phyloP scores from a whole-genome alignment of 2,797 vertebrate species.

The Erithacus rubecula region DNA sequence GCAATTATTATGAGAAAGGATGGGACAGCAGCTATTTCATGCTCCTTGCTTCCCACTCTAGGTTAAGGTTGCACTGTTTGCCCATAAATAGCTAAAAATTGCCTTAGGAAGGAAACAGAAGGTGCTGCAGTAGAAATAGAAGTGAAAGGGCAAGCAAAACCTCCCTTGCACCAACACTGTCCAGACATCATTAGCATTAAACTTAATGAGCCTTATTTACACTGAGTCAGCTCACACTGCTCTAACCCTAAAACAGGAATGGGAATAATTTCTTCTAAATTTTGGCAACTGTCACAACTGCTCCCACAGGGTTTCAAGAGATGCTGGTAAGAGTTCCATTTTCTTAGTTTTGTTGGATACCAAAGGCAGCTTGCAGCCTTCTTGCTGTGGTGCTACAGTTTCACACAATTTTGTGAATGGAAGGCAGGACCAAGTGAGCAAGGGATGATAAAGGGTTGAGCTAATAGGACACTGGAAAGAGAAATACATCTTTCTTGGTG shows the following conservation, averaged over 20 bases:
- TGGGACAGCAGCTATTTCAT: not conserved
- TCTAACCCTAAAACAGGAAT: constrained; percentile 8
- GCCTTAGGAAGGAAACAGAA: not conserved
- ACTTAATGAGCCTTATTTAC: constrained; percentile 5
- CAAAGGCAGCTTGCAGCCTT: not conserved
- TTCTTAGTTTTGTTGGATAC: not conserved
- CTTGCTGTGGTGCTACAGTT: not conserved
- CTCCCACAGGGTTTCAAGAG: not conserved
- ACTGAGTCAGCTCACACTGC: not conserved
- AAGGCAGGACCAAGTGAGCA: not conserved
- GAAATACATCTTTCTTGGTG: not conserved
- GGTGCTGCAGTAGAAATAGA: not conserved
- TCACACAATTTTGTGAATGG: not conserved
- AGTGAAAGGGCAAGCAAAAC: not conserved
- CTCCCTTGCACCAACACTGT: not conserved
- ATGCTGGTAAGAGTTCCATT: not conserved
- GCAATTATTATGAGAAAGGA: not conserved
- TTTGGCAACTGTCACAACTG: not conserved
- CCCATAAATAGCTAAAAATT: not conserved
- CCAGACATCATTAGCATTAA: constrained; percentile 1
- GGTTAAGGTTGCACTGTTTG: not conserved
- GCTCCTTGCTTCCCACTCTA: not conserved
- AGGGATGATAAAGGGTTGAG: not conserved
- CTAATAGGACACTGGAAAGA: not conserved
- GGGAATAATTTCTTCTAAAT: not conserved